These are phyloP conservation scores for Rhagoletis zephyria DNA, from an alignment of 1,140 invertebrate species.

Conservation along the genomic window DNA sequence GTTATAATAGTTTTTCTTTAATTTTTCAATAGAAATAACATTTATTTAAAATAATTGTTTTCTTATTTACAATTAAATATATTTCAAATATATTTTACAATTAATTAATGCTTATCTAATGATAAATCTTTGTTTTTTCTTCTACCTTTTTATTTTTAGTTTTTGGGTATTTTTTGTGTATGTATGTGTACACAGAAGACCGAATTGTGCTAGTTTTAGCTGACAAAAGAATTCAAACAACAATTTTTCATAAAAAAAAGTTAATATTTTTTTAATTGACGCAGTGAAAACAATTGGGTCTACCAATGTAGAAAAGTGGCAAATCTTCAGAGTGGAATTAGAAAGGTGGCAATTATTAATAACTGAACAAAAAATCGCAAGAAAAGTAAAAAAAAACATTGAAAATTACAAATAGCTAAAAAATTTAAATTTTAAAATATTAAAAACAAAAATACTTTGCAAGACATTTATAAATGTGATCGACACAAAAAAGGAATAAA, in stretches of 20 bases:
- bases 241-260: neutral
- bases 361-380: no score
- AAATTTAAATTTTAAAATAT: no score
- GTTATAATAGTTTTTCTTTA: slow-evolving; percentile 12
- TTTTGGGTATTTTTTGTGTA: slow-evolving; percentile 26
- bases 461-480: no score
- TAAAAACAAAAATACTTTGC: no score
- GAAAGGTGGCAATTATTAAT: no score
- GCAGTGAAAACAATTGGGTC: neutral
- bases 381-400: no score
- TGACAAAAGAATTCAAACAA: neutral
- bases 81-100: slow-evolving; percentile 22
- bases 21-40: slow-evolving; percentile 34
- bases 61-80: slow-evolving; percentile 38
- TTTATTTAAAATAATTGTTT: slow-evolving; percentile 42
- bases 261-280: slow-evolving; percentile 23
- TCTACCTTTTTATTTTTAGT: neutral
- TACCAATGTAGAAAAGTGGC: neutral
- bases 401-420: no score
- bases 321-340: no score
- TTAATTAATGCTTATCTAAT: slow-evolving; percentile 40
- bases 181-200: neutral
- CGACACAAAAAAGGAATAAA: no score
- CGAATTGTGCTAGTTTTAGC: neutral
- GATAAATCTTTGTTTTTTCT: slow-evolving; percentile 37